These are phyloP conservation scores for Portevinia maculata DNA, from an alignment of 2,888 invertebrate species.

Conservation along the genomic window DNA sequence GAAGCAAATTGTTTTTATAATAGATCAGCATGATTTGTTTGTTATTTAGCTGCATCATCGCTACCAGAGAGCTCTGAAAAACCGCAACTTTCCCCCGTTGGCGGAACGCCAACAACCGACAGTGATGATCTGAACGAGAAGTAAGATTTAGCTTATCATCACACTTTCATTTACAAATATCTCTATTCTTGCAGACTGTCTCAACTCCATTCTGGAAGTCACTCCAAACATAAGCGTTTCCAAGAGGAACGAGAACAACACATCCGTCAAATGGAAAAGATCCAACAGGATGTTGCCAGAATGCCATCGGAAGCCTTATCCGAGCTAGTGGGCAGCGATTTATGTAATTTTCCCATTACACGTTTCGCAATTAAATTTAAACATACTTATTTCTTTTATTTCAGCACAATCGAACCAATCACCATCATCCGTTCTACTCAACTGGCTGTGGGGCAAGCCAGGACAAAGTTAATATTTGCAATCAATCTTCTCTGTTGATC, in stretches of 20 bases:
- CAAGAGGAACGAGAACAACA: conserved; percentile 90
- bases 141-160: conserved; percentile 74
- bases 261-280: conserved; percentile 89
- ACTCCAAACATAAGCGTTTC: conserved; percentile 89
- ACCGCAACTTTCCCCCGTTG: conserved; percentile 60
- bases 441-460: conserved; percentile 91
- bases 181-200: conserved; percentile 82
- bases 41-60: conserved; percentile 53
- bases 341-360: conserved; percentile 85
- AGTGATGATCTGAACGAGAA: conserved; percentile 80
- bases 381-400: neutral
- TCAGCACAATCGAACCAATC: conserved; percentile 91
- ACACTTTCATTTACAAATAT: neutral
- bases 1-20: neutral
- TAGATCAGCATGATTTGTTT: neutral
- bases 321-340: conserved; percentile 88
- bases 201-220: conserved; percentile 89
- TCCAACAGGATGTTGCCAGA: conserved; percentile 89
- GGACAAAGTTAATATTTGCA: conserved; percentile 70
- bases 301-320: conserved; percentile 89
- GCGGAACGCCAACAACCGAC: conserved; percentile 49
- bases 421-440: conserved; percentile 90
- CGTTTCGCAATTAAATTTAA: neutral
- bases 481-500: conserved; percentile 49
- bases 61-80: conserved; percentile 72